Evolutionary conservation across 2,797 vertebrate species (phyloP).

Genomic region (Peromyscus nudipes): DNA sequence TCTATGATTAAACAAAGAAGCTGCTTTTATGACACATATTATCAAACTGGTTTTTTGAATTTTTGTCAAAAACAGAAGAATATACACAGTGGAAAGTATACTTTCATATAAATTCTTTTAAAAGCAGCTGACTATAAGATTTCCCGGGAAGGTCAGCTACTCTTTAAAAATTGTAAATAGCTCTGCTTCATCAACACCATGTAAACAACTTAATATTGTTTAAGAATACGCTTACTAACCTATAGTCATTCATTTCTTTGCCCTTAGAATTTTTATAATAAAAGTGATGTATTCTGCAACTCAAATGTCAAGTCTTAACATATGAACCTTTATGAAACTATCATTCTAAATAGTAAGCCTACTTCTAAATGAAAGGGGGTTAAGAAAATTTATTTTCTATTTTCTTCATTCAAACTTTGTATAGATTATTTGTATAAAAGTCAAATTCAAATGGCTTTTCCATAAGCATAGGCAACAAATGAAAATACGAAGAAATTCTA

Average conservation of each 20-base stretch:
- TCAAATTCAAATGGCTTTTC: neutral
- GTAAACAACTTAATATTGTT: neutral
- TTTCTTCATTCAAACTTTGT: neutral
- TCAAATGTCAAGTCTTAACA: neutral
- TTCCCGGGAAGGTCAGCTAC: neutral
- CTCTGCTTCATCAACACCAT: neutral
- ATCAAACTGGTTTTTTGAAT: neutral
- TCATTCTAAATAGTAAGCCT: neutral
- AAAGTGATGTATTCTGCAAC: neutral
- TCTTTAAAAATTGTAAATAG: neutral
- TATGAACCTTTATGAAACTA: neutral
- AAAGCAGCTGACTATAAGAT: neutral
- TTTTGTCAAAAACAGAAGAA: neutral
- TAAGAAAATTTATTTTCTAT: neutral
- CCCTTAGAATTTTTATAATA: neutral
- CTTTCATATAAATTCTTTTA: neutral
- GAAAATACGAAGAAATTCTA: neutral
- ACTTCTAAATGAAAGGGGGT: neutral
- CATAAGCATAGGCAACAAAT: neutral
- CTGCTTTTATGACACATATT: neutral
- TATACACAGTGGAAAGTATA: neutral
- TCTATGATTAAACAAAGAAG: neutral
- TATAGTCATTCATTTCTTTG: neutral
- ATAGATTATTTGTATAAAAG: neutral
- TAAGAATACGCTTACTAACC: neutral